Conservation (phyloP, 2,113 vertebrate species). For the Myrmecophaga tridactyla region DNA sequence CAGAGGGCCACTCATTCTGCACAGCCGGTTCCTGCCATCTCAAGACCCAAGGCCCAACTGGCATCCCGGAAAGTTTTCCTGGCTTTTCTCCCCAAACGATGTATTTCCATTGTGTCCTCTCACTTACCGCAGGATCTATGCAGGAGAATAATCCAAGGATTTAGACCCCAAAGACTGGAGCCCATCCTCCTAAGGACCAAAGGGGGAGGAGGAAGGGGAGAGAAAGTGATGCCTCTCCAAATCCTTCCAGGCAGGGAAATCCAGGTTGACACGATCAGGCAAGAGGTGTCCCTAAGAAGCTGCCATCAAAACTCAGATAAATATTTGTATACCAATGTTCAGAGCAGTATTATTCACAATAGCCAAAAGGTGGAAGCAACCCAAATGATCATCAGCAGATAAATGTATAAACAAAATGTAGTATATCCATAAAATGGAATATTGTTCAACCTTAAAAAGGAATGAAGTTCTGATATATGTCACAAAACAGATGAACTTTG, state of each 20-base stretch:
- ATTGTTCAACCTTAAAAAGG: no score
- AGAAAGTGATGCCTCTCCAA: rapidly evolving
- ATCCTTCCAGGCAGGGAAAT: rapidly evolving
- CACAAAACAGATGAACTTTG: no score
- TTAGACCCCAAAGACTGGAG: not conserved
- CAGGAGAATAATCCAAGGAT: not conserved
- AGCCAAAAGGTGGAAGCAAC: no score
- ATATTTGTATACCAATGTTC: no score
- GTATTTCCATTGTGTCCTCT: not conserved
- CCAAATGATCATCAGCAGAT: no score
- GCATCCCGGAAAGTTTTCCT: not conserved
- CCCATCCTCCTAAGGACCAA: not conserved
- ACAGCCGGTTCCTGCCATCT: not conserved
- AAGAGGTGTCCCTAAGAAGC: not conserved
- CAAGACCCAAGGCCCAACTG: not conserved
- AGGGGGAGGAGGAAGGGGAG: no score
- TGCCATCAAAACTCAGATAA: no score
- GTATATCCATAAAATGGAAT: no score
- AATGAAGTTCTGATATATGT: no score
- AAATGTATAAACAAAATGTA: no score
- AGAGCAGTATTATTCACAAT: no score
- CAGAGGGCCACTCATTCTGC: no score
- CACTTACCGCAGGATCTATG: not conserved
- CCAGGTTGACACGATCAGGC: not conserved
- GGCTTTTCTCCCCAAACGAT: not conserved